A percentile compares a stretch with the other conserved stretches of the same genome.
These are phyloP conservation scores for Drosophila tripunctata DNA, from an alignment of 2,888 invertebrate genomes.

Conservation along the genomic window DNA sequence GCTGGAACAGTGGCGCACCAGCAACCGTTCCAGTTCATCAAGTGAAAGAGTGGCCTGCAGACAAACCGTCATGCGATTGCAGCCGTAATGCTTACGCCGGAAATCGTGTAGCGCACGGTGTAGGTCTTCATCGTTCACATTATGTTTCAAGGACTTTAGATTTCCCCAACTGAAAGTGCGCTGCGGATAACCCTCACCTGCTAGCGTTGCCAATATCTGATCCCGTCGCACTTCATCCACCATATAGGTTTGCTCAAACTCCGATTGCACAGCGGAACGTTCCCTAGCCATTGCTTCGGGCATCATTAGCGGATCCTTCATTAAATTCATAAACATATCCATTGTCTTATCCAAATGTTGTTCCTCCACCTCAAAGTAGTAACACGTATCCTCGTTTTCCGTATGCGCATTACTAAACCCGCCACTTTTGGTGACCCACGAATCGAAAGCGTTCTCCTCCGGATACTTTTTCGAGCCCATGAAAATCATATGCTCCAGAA, in stretches of 20 bases:
- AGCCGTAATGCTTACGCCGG: conserved; percentile 91
- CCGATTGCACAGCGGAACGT: conserved; percentile 94
- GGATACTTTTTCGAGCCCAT: conserved; percentile 97
- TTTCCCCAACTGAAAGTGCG: conserved; percentile 94
- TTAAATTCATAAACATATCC: conserved; percentile 94
- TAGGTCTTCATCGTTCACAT: conserved; percentile 88
- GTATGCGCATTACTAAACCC: conserved; percentile 95
- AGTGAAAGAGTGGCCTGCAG: conserved; percentile 87
- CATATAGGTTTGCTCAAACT: conserved; percentile 92
- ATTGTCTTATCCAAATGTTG: conserved; percentile 90
- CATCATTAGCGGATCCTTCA: conserved; percentile 93
- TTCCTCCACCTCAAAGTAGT: conserved; percentile 94
- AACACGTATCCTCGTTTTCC: conserved; percentile 93
- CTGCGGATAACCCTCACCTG: conserved; percentile 88
- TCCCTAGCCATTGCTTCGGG: conserved; percentile 93
- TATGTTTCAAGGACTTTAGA: conserved; percentile 88
- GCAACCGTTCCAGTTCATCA: conserved; percentile 80
- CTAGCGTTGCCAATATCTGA: conserved; percentile 90
- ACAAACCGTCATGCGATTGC: conserved; percentile 94
- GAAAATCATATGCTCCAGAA: conserved; percentile 95
- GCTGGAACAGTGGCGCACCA: conserved; percentile 87
- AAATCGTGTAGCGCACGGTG: conserved; percentile 90
- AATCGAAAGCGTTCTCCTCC: conserved; percentile 93
- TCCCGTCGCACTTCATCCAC: conserved; percentile 91
- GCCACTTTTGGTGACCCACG: conserved; percentile 92